Conservation (phyloP, 2,888 invertebrate genomes). For the Escarpia spicata region DNA sequence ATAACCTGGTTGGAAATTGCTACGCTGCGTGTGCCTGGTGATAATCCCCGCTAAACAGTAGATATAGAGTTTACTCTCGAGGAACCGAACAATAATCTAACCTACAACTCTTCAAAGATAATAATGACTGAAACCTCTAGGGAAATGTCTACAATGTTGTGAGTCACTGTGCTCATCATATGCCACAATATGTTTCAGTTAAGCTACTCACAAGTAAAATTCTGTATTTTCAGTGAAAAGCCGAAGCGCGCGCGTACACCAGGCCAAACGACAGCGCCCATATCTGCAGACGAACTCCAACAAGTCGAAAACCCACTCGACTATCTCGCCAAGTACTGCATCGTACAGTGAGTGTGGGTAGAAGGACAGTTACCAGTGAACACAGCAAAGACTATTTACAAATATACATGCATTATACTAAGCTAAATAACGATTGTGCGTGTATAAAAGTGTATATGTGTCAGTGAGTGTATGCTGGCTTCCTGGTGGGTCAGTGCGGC, state of each 20-base stretch:
- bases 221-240: background rate
- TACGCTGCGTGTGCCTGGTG: no score
- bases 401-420: background rate
- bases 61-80: no score
- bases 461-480: background rate
- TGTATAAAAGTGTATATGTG: background rate
- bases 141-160: background rate
- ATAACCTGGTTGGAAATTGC: no score
- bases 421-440: background rate
- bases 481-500: background rate
- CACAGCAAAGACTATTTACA: background rate
- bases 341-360: slow-evolving; percentile 52
- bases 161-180: background rate
- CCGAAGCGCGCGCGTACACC: background rate
- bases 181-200: background rate
- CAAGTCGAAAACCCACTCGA: slow-evolving; percentile 59
- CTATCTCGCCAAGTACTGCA: slow-evolving; percentile 63
- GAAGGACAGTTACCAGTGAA: background rate
- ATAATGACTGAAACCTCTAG: no score
- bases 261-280: slow-evolving; percentile 7
- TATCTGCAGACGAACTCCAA: slow-evolving; percentile 50
- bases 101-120: no score
- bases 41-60: no score
- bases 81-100: no score
- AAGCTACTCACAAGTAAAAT: background rate